Conservation (phyloP, 2,888 invertebrate genomes). For the Osedax frankpressi region DNA sequence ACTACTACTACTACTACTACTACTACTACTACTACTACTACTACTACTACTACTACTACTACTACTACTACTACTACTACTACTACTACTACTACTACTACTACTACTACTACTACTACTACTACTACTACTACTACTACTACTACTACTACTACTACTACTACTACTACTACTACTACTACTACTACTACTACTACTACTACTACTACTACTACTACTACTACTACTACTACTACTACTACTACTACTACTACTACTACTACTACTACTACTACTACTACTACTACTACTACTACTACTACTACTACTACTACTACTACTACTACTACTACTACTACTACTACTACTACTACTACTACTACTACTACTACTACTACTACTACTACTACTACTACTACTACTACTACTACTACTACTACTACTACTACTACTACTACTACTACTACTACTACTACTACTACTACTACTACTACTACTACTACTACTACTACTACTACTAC, state of each 20-base stretch:
- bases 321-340: too few species aligned
- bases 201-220: constrained; percentile 12
- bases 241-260: constrained; percentile 12
- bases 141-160: not conserved
- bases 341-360: too few species aligned
- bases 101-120: constrained; percentile 24
- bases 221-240: constrained; percentile 12
- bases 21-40: constrained; percentile 23
- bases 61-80: not conserved
- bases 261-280: constrained; percentile 7
- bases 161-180: not conserved
- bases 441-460: constrained; percentile 22
- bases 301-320: constrained; percentile 12
- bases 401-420: too few species aligned
- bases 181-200: constrained; percentile 21
- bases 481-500: constrained; percentile 23
- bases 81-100: not conserved
- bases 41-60: constrained; percentile 24
- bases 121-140: constrained; percentile 18
- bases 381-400: too few species aligned
- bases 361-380: too few species aligned
- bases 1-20: not conserved
- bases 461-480: constrained; percentile 23
- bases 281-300: constrained; percentile 10
- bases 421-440: constrained; percentile 18